Conservation (phyloP, 2,888 invertebrate species). For the Leucania comma region DNA sequence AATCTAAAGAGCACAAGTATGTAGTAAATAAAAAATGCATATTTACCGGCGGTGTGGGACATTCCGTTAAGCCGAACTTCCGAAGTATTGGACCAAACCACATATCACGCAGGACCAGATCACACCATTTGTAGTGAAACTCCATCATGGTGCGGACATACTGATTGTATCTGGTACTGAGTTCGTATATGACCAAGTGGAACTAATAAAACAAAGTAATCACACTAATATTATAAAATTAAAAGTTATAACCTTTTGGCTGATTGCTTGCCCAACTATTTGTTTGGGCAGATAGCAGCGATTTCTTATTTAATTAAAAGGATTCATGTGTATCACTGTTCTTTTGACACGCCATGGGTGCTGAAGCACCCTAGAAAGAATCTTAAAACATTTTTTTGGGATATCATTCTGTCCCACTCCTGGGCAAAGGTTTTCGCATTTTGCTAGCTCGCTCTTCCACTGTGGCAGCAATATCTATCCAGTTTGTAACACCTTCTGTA, state of each 20-base stretch:
- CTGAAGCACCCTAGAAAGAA: neutral
- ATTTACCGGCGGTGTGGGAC: slow-evolving; percentile 36
- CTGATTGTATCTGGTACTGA: slow-evolving; percentile 33
- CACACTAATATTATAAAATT: neutral
- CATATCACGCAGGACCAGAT: slow-evolving; percentile 24
- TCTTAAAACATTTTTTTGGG: neutral
- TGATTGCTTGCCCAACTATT: neutral
- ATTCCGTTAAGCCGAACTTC: slow-evolving; percentile 17
- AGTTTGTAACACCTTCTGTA: too few species aligned
- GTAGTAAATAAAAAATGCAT: neutral
- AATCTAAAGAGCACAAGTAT: neutral
- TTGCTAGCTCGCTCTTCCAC: too few species aligned
- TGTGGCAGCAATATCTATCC: too few species aligned
- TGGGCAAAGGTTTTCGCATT: too few species aligned
- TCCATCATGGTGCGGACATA: slow-evolving; percentile 42
- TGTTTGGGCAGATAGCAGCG: too few species aligned
- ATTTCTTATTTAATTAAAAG: neutral
- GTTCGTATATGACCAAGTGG: slow-evolving; percentile 20
- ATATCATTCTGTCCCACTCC: too few species aligned
- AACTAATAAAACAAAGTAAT: slow-evolving; percentile 16
- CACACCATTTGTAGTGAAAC: slow-evolving; percentile 47
- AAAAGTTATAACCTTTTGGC: too few species aligned
- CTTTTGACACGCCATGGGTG: neutral
- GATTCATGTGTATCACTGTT: neutral
- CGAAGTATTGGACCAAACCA: slow-evolving; percentile 19